Base-by-base conservation (phyloP, 2,888 invertebrate genomes). In the Lagria hirta region DNA sequence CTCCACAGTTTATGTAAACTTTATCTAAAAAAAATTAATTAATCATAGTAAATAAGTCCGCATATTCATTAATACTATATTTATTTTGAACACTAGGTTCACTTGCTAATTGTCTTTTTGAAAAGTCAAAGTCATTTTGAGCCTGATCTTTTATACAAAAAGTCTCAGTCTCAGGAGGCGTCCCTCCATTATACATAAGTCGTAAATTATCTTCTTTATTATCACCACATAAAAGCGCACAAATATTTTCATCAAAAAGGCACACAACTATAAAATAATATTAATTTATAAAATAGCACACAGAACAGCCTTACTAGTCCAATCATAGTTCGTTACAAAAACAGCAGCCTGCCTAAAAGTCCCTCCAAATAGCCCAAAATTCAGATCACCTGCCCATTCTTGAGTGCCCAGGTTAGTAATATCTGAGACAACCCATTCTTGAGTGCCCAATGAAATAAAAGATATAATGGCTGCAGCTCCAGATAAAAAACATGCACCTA, bases 151-250 rank as follows among this genome's bases (percentile, higher is more conserved):
- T n/a, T n/a, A n/a, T n/a, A n/a, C n/a, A n/a, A n/a, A n/a, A n/a
- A n/a, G n/a, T n/a, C n/a, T n/a, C n/a, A n/a, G n/a, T n/a, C n/a
- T n/a, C n/a, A n/a, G n/a, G n/a, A n/a, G n/a, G n/a, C n/a, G 12
- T 26, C 41, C 54, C 48, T 2, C 56, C 52, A 16, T 62, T 49
- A 34, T 65, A 55, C 3, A 73, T 53, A 18, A 57, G 47, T 18
- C 52, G 33, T 4, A 72, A 43, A 45, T 71, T 48, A 33, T 30
- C 70, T 57, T 4, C 17, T 53, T 7, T 64, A 61, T 1, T 3
- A 43, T 42, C 12, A 18, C 67, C 66, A 48, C 73, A 73, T 24
- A 73, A 61, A 47, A 68, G 62, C 1, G 72, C 71, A 47, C 75
- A 75, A 27, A 66, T 62, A 51, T 71, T 72, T 35, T 15, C 11